phyloP scores from a whole-genome alignment of 2,797 vertebrate genomes.

The Chloroceryle amazona region DNA sequence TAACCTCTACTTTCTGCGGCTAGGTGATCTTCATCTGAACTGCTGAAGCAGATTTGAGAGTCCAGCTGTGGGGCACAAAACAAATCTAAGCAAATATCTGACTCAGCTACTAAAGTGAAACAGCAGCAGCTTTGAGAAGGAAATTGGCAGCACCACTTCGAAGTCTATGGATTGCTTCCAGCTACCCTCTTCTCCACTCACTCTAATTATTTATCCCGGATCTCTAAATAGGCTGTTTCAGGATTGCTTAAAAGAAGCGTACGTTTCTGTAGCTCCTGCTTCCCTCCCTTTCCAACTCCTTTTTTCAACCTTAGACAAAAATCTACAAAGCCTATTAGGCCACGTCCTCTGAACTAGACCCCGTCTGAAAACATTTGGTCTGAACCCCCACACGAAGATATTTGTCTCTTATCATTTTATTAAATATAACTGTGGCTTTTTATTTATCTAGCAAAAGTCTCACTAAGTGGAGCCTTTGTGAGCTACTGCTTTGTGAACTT shows the following conservation, averaged over 20 bases:
- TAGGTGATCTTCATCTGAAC: not conserved
- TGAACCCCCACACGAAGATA: not conserved
- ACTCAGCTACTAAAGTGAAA: slow-evolving; percentile 67
- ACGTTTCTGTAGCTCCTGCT: not conserved
- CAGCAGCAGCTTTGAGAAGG: slow-evolving; percentile 59
- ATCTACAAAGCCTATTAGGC: fast-evolving
- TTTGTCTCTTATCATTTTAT: not conserved
- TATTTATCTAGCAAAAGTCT: not conserved
- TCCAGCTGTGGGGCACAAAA: not conserved
- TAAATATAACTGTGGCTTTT: not conserved
- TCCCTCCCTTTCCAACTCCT: not conserved
- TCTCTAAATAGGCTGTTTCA: slow-evolving; percentile 40
- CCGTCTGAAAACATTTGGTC: not conserved
- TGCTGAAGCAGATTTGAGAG: not conserved
- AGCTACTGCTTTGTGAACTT: not conserved
- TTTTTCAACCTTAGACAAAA: not conserved
- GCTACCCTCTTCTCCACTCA: slow-evolving; percentile 57
- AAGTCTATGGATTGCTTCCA: slow-evolving; percentile 35
- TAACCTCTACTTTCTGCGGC: not conserved
- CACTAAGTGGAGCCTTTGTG: not conserved
- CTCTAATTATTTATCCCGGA: slow-evolving; percentile 58
- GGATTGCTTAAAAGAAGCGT: slow-evolving; percentile 26
- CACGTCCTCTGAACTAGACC: not conserved
- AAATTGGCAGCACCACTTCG: slow-evolving; percentile 19
- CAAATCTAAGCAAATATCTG: slow-evolving; percentile 52